A percentile compares a stretch with the other conserved stretches of the same genome.
Conservation (phyloP, 2,888 invertebrate genomes). For the Bruchidius siliquastri region DNA sequence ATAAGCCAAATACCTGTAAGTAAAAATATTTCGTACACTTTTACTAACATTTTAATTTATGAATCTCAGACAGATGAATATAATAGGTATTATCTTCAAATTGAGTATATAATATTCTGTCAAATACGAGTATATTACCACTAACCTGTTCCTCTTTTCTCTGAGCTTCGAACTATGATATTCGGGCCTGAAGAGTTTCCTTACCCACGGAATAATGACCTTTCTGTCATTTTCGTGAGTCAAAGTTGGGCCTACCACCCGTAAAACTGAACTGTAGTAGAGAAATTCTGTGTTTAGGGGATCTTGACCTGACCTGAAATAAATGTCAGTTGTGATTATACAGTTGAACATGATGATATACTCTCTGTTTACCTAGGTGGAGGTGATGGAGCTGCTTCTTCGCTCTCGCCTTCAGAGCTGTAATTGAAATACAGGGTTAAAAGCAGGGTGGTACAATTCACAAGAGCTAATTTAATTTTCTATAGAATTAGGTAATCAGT, state of each 20-base stretch:
- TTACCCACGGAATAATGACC: slow-evolving; percentile 46
- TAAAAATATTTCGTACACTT: slow-evolving; percentile 5
- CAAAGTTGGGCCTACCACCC: slow-evolving; percentile 44
- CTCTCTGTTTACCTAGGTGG: not conserved
- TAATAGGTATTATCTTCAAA: too few relatives aligned
- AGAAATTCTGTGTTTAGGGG: slow-evolving; percentile 49
- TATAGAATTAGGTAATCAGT: too few relatives aligned
- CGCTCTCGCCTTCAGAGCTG: not conserved
- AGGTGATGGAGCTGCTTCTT: not conserved
- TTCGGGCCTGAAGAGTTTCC: slow-evolving; percentile 50
- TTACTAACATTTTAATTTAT: not conserved
- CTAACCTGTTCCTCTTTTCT: slow-evolving; percentile 49
- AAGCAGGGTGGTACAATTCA: not conserved
- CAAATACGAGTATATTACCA: not conserved
- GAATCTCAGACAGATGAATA: too few relatives aligned
- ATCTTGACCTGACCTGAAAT: slow-evolving; percentile 30
- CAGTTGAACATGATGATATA: not conserved
- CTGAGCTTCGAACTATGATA: slow-evolving; percentile 47
- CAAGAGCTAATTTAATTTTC: too few relatives aligned
- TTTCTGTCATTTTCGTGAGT: slow-evolving; percentile 40
- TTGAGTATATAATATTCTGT: too few relatives aligned
- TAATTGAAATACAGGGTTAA: not conserved
- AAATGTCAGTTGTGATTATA: not conserved
- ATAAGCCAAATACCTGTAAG: slow-evolving; percentile 43
- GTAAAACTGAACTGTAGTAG: slow-evolving; percentile 49